Percentiles rank a stretch among this genome's conserved stretches.
phyloP scores from a whole-genome alignment of 2,797 vertebrate species.

The Arrhamphus sclerolepis region DNA sequence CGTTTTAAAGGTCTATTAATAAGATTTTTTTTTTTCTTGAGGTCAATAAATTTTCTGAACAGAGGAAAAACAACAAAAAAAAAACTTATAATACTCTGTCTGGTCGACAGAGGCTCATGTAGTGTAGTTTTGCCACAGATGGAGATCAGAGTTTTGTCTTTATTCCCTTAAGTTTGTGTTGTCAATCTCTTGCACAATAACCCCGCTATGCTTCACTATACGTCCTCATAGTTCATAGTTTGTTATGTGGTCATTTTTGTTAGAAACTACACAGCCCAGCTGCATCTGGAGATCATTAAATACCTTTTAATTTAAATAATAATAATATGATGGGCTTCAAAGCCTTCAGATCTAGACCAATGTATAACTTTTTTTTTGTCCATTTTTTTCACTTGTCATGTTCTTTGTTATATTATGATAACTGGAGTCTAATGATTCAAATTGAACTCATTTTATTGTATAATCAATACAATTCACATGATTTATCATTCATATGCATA shows the following conservation, averaged over 20 bases:
- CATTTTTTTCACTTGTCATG: slow-evolving; percentile 7
- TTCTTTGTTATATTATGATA: background rate
- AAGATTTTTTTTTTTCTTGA: no score
- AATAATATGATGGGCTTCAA: background rate
- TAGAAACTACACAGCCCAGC: background rate
- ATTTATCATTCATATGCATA: background rate
- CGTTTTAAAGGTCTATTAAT: background rate
- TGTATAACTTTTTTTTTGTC: background rate
- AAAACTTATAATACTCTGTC: no score
- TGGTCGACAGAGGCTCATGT: no score
- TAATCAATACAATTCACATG: slow-evolving; percentile 1
- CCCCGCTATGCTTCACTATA: no score
- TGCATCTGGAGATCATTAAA: background rate
- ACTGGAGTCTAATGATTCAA: background rate
- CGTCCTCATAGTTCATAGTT: no score
- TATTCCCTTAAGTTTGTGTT: no score
- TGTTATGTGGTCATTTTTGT: background rate
- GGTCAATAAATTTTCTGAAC: no score
- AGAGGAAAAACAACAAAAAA: no score
- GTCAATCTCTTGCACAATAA: no score
- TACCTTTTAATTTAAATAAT: no score
- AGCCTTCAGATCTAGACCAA: background rate
- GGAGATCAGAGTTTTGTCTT: no score
- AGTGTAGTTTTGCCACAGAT: no score
- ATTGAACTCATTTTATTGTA: background rate